Evolutionary conservation across 1,140 invertebrate species (phyloP), one percentile per base, ranked within the genome.

Genomic region (Steinernema khuongi): DNA sequence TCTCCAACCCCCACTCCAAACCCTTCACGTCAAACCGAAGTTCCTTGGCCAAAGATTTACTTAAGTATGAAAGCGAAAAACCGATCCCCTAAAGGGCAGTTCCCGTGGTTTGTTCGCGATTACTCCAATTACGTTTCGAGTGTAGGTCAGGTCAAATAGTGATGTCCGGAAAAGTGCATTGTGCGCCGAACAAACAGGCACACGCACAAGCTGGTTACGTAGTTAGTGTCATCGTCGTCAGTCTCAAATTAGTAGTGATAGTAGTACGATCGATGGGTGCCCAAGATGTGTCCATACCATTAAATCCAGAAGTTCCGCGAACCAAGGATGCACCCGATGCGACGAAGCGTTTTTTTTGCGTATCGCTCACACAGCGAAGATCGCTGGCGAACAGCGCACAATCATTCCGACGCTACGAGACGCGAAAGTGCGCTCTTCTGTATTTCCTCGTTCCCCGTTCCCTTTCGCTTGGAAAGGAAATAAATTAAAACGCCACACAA

Each of bases 401-500:
- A 60, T 17, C 22, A 17, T 17, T 60, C 26, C 4, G 50, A 14
- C 26, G 11, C 50, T 7, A 4, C 50, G 22, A 60, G 22, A 60
- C 26, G 50, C 50, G 50, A 26, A 41, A 60, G 50, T 60, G 50
- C 50, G 50, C 19, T 60, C 50, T 22, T 60, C 50, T 60, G 22
- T 60, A 60, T 60, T 17, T 60, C 50, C 50, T 14, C 50, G 4
- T 60, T 60, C 11, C 26, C 50, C 19, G 14, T 26, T 26, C 36
- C 36, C 50, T 26, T 60, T 4, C 22, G 4, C 19, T 41, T 41
- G 26, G 4, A 60, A 41, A 41, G 36, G n/a, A 60, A 7, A 60
- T 60, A 60, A 60, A 60, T 60, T 60, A 22, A 22, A 22, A 7
- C 50, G 22, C 7, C 7, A 60, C 50, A 17, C 4, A 14, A 60